Percentiles rank a stretch among this genome's conserved stretches.
Evolutionary conservation across 2,797 vertebrate species (phyloP).

Genomic region (Sparus aurata): DNA sequence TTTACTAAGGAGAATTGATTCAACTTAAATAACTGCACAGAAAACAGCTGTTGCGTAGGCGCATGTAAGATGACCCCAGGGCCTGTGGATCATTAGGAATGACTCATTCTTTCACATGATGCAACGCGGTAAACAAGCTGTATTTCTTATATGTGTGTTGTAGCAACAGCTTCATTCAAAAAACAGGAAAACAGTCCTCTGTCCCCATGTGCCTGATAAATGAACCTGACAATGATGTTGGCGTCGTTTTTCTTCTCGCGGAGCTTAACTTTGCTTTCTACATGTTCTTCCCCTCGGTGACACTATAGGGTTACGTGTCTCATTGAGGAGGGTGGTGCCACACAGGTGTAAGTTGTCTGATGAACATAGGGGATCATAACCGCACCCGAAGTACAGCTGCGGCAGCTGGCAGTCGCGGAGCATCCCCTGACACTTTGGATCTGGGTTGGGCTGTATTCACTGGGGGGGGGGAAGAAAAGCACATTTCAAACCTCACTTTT

Average conservation of each 20-base stretch:
- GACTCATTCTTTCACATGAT: constrained; percentile 23
- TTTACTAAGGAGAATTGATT: constrained; percentile 57
- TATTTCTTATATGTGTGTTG: constrained; percentile 5
- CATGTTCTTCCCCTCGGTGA: too few relatives aligned
- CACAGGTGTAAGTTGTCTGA: constrained; percentile 25
- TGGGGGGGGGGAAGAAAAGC: not conserved
- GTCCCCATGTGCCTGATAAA: not conserved
- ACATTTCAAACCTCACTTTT: constrained; percentile 2
- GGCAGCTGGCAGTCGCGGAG: constrained; percentile 40
- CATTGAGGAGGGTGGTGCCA: constrained; percentile 8
- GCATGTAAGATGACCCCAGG: constrained; percentile 3
- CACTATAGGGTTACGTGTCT: constrained; percentile 30
- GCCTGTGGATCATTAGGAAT: constrained; percentile 22
- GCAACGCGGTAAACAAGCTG: constrained; percentile 1
- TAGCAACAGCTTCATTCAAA: not conserved
- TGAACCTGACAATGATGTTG: not conserved
- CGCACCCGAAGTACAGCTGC: constrained; percentile 56
- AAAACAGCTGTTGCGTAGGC: constrained; percentile 17
- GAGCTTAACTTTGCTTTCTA: too few relatives aligned
- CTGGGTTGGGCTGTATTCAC: constrained; percentile 31
- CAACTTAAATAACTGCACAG: constrained; percentile 42
- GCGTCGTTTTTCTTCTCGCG: too few relatives aligned
- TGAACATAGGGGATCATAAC: constrained; percentile 13
- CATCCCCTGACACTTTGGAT: constrained; percentile 35
- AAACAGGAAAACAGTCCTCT: constrained; percentile 1